Percentiles rank a stretch among this genome's conserved stretches.
These are phyloP conservation scores for Rhynchophorus ferrugineus DNA, from an alignment of 1,140 invertebrate species.

Conservation along the genomic window DNA sequence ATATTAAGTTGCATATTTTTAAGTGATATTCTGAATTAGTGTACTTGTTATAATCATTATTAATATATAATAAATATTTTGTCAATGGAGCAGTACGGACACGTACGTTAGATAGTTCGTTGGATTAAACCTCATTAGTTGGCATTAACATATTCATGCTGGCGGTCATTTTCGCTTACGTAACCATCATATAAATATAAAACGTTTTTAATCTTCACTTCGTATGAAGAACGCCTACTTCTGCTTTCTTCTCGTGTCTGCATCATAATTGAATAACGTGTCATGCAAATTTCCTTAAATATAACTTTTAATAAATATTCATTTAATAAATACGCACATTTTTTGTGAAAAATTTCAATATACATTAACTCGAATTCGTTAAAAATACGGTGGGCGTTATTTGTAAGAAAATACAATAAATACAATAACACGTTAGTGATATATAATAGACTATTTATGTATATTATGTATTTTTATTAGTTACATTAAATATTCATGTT, in stretches of 20 bases:
- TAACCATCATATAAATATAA: conserved; percentile 6
- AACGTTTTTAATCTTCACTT: conserved; percentile 9
- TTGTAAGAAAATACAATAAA: too few species aligned
- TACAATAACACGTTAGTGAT: too few species aligned
- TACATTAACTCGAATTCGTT: too few species aligned
- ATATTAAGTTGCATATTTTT: too few species aligned
- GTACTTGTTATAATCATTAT: too few species aligned
- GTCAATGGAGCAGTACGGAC: neutral
- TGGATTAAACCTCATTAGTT: conserved; percentile 15
- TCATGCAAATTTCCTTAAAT: neutral
- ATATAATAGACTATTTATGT: too few species aligned
- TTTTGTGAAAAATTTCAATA: neutral
- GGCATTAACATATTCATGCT: conserved; percentile 15
- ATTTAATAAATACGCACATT: neutral
- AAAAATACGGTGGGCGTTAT: too few species aligned
- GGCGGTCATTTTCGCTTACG: conserved; percentile 9
- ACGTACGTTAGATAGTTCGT: neutral
- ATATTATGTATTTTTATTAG: too few species aligned
- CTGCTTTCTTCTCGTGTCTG: conserved; percentile 12
- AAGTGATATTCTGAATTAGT: too few species aligned
- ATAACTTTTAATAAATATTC: too few species aligned
- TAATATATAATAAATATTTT: too few species aligned
- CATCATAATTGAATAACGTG: neutral
- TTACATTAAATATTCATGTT: too few species aligned
- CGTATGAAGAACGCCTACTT: conserved; percentile 6